Percentiles rank a stretch among this genome's conserved stretches.
These are phyloP conservation scores for Camponotus floridanus DNA, from an alignment of 1,140 invertebrate species.

Conservation along the genomic window DNA sequence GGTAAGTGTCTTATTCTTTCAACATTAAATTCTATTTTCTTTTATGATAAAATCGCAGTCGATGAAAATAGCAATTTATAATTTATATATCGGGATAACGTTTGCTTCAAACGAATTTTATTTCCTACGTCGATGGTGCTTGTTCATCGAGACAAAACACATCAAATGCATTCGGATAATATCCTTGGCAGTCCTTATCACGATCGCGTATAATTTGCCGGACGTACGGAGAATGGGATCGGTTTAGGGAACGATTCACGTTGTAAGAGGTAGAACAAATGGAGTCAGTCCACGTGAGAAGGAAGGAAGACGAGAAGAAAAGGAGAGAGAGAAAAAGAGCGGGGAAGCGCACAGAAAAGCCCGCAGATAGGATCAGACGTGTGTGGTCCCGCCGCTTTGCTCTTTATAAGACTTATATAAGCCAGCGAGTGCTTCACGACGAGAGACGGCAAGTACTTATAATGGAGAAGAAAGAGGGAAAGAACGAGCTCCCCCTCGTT, in stretches of 20 bases:
- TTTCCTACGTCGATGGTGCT: not conserved
- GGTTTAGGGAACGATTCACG: slow-evolving; percentile 59
- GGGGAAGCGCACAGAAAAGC: slow-evolving; percentile 70
- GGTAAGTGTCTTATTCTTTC: slow-evolving; percentile 79
- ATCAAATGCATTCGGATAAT: slow-evolving; percentile 39
- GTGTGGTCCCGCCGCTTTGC: slow-evolving; percentile 85
- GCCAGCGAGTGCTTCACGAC: slow-evolving; percentile 75
- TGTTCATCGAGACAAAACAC: slow-evolving; percentile 9
- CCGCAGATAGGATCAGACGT: slow-evolving; percentile 85
- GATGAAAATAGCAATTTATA: not conserved
- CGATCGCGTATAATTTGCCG: slow-evolving; percentile 71
- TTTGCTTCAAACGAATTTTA: not conserved
- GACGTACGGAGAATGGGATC: slow-evolving; percentile 58
- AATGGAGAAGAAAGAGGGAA: slow-evolving; percentile 50
- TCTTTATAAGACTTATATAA: slow-evolving; percentile 86
- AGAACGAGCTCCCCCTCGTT: slow-evolving; percentile 81
- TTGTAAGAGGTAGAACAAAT: slow-evolving; percentile 63
- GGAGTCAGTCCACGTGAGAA: slow-evolving; percentile 37
- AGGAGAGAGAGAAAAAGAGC: slow-evolving; percentile 70
- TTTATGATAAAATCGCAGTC: not conserved
- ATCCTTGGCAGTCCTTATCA: slow-evolving; percentile 55
- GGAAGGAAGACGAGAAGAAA: slow-evolving; percentile 69
- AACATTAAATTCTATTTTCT: not conserved
- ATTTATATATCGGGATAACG: not conserved
- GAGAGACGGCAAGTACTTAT: slow-evolving; percentile 46